A percentile compares a stretch with the other conserved stretches of the same genome.
These are phyloP conservation scores for Aquatica leii DNA, from an alignment of 2,888 invertebrate genomes.

Conservation along the genomic window DNA sequence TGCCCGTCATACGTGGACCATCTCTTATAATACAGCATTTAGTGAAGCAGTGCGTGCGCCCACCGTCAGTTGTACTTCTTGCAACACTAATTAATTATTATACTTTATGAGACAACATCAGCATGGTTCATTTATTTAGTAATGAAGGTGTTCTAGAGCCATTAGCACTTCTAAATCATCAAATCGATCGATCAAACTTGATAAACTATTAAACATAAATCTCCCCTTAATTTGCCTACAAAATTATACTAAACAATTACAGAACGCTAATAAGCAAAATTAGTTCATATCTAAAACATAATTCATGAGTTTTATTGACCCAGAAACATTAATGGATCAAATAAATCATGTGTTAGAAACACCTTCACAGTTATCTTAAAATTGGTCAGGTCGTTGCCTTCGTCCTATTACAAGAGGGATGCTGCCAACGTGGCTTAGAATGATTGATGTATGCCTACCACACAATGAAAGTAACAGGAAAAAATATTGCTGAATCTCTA, in stretches of 20 bases:
- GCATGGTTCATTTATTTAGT: slow-evolving; percentile 46
- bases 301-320: slow-evolving; percentile 11
- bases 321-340: slow-evolving; percentile 19
- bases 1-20: slow-evolving; percentile 32
- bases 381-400: slow-evolving; percentile 31
- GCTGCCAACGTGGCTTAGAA: slow-evolving; percentile 16
- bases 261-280: not conserved
- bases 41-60: slow-evolving; percentile 28
- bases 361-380: slow-evolving; percentile 26
- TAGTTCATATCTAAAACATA: not conserved
- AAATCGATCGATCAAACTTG: slow-evolving; percentile 34
- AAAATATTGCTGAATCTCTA: no score
- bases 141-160: slow-evolving; percentile 44
- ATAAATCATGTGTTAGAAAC: slow-evolving; percentile 26
- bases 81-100: slow-evolving; percentile 45
- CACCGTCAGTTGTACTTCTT: slow-evolving; percentile 38
- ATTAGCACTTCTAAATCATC: slow-evolving; percentile 42
- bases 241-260: not conserved
- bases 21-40: slow-evolving; percentile 26
- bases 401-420: slow-evolving; percentile 16
- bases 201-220: slow-evolving; percentile 11
- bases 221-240: not conserved
- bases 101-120: slow-evolving; percentile 35
- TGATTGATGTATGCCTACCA: slow-evolving; percentile 24
- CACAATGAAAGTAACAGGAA: slow-evolving; percentile 20